phyloP scores from a whole-genome alignment of 2,888 invertebrate species.

The Vannuccia rotundouncinata region DNA sequence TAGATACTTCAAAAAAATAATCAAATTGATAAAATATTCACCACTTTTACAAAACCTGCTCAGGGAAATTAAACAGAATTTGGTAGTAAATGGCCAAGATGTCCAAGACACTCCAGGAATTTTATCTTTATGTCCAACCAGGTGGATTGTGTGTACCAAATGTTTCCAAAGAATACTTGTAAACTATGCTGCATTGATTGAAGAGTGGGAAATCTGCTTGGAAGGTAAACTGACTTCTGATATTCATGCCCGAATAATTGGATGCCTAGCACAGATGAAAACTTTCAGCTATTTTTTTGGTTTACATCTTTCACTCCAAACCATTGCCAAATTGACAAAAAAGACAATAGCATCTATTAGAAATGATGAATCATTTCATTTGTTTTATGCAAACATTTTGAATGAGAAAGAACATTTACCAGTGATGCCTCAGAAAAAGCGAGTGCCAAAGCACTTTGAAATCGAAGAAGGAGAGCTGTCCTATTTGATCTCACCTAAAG shows the following conservation, averaged over 20 bases:
- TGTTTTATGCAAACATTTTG: slow-evolving; percentile 20
- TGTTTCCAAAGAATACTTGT: slow-evolving; percentile 21
- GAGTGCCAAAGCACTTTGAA: slow-evolving; percentile 2
- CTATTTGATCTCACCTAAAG: slow-evolving; percentile 17
- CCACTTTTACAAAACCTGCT: slow-evolving; percentile 22
- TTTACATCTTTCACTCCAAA: slow-evolving; percentile 23
- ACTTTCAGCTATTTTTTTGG: slow-evolving; percentile 27
- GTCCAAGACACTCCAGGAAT: slow-evolving; percentile 21
- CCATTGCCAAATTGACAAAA: slow-evolving; percentile 24
- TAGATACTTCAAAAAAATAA: slow-evolving; percentile 26
- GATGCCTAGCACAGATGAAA: slow-evolving; percentile 27
- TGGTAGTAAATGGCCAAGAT: slow-evolving; percentile 18
- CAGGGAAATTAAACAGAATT: slow-evolving; percentile 10
- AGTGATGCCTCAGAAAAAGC: slow-evolving; percentile 11
- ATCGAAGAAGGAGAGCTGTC: slow-evolving; percentile 11
- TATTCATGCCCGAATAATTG: slow-evolving; percentile 22
- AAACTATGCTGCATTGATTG: slow-evolving; percentile 27
- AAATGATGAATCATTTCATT: slow-evolving; percentile 21
- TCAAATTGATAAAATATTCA: slow-evolving; percentile 27
- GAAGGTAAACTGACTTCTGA: slow-evolving; percentile 14
- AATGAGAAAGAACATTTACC: slow-evolving; percentile 18
- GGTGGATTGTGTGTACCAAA: slow-evolving; percentile 28
- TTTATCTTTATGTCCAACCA: slow-evolving; percentile 28
- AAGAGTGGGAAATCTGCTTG: slow-evolving; percentile 32
- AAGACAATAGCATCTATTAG: slow-evolving; percentile 23